phyloP scores from a whole-genome alignment of 2,113 vertebrate species.

The Verasper variegatus region DNA sequence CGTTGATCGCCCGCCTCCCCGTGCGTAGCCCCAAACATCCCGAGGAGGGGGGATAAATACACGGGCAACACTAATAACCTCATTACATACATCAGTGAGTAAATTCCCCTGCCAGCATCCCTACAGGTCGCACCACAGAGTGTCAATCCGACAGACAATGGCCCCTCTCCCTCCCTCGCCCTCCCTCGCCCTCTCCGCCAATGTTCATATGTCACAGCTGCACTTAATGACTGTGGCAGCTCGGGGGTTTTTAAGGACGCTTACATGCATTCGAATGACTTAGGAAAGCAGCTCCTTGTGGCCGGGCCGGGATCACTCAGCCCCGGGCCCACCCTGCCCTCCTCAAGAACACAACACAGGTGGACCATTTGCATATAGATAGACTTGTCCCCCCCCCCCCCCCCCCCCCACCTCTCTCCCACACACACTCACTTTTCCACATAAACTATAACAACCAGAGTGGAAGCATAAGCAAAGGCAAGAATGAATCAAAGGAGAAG shows the following conservation, averaged over 20 bases:
- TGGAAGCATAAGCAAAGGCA: conserved; percentile 22
- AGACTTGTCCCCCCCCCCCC: conserved; percentile 38
- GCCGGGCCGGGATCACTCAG: conserved; percentile 47
- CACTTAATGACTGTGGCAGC: conserved; percentile 30
- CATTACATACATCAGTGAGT: conserved; percentile 30
- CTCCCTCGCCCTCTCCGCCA: not conserved
- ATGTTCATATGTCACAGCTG: conserved; percentile 22
- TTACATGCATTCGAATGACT: conserved; percentile 46
- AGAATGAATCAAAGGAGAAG: conserved; percentile 33
- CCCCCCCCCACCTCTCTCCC: too few species aligned
- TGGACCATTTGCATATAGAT: conserved; percentile 72
- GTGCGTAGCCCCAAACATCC: not conserved
- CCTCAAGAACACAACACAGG: conserved; percentile 53
- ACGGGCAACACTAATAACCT: conserved; percentile 28
- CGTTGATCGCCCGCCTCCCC: too few species aligned
- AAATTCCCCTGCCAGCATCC: not conserved
- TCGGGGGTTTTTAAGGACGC: conserved; percentile 42
- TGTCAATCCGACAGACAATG: conserved; percentile 32
- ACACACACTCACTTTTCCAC: conserved; percentile 5
- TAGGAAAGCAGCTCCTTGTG: conserved; percentile 16
- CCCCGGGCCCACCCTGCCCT: conserved; percentile 28
- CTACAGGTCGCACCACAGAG: conserved; percentile 19
- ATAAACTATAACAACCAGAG: conserved; percentile 23
- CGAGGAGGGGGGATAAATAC: conserved; percentile 6
- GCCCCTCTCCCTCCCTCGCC: conserved; percentile 1